These are phyloP conservation scores for Odontomyia ornata DNA, from an alignment of 2,888 invertebrate genomes.

Conservation along the genomic window DNA sequence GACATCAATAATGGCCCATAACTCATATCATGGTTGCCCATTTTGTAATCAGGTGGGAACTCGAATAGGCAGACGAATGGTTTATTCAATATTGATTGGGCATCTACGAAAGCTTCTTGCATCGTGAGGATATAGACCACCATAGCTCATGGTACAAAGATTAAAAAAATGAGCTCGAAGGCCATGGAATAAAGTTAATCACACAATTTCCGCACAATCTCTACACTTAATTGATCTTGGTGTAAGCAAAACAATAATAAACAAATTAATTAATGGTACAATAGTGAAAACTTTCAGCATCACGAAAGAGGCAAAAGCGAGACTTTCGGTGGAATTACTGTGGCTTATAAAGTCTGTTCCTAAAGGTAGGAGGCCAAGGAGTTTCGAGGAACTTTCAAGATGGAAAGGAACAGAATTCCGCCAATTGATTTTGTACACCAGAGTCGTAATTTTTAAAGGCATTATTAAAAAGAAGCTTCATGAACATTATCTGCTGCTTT, in stretches of 20 bases:
- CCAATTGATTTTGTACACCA: conserved; percentile 47
- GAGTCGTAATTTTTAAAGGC: conserved; percentile 45
- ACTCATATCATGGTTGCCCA: conserved; percentile 20
- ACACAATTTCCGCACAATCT: conserved; percentile 22
- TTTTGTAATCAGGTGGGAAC: conserved; percentile 22
- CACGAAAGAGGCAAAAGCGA: conserved; percentile 11
- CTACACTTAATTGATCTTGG: background rate
- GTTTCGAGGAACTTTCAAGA: conserved; percentile 46
- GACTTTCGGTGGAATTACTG: conserved; percentile 29
- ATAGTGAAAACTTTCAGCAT: background rate
- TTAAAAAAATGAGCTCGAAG: background rate
- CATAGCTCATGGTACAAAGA: conserved; percentile 36
- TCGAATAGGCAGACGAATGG: conserved; percentile 8
- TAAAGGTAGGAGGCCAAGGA: conserved; percentile 43
- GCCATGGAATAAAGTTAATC: conserved; percentile 3
- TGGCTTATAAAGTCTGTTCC: background rate
- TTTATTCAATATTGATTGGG: conserved; percentile 10
- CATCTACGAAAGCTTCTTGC: conserved; percentile 26
- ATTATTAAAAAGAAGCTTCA: conserved; percentile 45
- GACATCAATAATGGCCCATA: conserved; percentile 21
- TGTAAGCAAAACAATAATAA: conserved; percentile 1
- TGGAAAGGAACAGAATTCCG: conserved; percentile 48
- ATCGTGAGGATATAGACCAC: conserved; percentile 17
- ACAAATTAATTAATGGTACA: background rate
- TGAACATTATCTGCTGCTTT: conserved; percentile 48